phyloP scores from a whole-genome alignment of 2,888 invertebrate genomes.

The Diarsia dahlii region DNA sequence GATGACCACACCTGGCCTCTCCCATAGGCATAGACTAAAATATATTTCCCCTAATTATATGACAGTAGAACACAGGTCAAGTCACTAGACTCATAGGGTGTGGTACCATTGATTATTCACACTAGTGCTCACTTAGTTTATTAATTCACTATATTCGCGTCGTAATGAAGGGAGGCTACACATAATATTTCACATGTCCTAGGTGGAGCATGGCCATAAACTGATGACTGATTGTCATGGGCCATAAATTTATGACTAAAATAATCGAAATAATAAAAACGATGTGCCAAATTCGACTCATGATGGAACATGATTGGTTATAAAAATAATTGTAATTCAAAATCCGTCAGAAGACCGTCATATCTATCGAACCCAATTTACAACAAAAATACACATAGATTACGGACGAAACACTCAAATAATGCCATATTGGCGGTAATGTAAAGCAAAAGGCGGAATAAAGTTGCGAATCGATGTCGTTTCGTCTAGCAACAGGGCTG shows the following conservation, averaged over 20 bases:
- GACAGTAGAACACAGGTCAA: conserved; percentile 36
- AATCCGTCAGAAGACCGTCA: conserved; percentile 32
- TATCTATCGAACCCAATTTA: conserved; percentile 38
- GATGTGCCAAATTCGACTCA: conserved; percentile 4
- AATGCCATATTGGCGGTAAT: conserved; percentile 53
- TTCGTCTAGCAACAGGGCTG: conserved; percentile 86
- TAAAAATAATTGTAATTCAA: conserved; percentile 42
- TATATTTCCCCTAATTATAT: conserved; percentile 12
- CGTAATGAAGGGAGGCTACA: conserved; percentile 8
- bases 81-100: conserved; percentile 54
- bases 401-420: conserved; percentile 28
- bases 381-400: conserved; percentile 51
- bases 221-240: conserved; percentile 7
- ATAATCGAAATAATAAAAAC: conserved; percentile 4
- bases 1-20: conserved; percentile 20
- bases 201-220: not conserved
- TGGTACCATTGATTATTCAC: conserved; percentile 62
- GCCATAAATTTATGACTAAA: conserved; percentile 19
- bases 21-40: conserved; percentile 5
- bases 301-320: conserved; percentile 39
- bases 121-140: conserved; percentile 30
- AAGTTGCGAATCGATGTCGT: conserved; percentile 82
- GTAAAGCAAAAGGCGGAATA: conserved; percentile 62
- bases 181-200: conserved; percentile 12
- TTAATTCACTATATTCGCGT: conserved; percentile 32